Conservation (phyloP, 2,797 vertebrate genomes). For the Galago senegalensis region DNA sequence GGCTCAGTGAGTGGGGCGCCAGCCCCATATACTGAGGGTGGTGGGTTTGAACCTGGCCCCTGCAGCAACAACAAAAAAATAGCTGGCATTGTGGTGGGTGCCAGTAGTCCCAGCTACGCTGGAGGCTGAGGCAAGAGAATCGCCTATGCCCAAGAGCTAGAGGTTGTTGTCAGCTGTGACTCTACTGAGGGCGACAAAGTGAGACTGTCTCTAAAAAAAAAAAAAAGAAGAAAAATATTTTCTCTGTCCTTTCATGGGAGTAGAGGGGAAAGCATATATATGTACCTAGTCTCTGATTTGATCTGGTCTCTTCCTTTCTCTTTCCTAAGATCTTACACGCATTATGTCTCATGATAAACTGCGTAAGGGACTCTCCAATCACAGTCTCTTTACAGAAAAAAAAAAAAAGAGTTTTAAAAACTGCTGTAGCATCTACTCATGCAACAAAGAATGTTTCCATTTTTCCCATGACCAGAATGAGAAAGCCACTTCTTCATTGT, state of each 20-base stretch:
- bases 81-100: too few relatives aligned
- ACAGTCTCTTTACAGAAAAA: neutral
- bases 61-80: too few relatives aligned
- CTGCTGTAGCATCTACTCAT: neutral
- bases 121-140: too few relatives aligned
- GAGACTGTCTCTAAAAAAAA: too few relatives aligned
- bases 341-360: neutral
- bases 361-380: neutral
- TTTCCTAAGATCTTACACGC: neutral
- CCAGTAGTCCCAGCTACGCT: too few relatives aligned
- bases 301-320: neutral
- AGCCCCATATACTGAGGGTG: too few relatives aligned
- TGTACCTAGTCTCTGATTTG: fast-evolving
- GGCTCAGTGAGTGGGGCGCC: too few relatives aligned
- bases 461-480: neutral
- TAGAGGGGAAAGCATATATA: neutral
- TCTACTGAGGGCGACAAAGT: too few relatives aligned
- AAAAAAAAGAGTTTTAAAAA: neutral
- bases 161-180: too few relatives aligned
- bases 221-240: neutral
- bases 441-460: neutral
- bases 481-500: neutral
- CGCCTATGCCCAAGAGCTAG: too few relatives aligned
- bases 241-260: neutral
- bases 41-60: too few relatives aligned